A percentile compares a stretch with the other conserved stretches of the same genome.
These are phyloP conservation scores for Amblyopsis rosae DNA, from an alignment of 2,113 vertebrate genomes.

Conservation along the genomic window DNA sequence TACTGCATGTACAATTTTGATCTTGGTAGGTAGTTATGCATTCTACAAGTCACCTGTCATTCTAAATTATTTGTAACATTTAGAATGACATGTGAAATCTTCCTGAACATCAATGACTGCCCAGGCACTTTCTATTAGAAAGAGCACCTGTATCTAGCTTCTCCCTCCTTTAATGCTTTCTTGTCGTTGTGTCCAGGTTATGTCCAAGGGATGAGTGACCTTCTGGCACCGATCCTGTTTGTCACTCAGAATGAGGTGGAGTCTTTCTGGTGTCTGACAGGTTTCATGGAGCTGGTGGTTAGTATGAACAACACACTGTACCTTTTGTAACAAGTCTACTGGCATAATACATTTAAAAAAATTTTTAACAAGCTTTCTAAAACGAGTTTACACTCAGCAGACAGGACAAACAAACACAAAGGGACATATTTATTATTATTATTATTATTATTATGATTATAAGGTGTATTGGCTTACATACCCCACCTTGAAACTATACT, in stretches of 20 bases:
- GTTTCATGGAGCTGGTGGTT: slow-evolving; percentile 92
- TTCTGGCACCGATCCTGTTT: slow-evolving; percentile 87
- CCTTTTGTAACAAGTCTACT: no score
- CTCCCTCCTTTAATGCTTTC: background rate
- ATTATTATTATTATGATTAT: no score
- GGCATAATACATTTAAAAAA: no score
- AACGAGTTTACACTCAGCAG: no score
- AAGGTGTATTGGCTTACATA: no score
- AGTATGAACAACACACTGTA: slow-evolving; percentile 37
- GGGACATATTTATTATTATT: no score
- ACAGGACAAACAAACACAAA: no score
- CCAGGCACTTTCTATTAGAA: slow-evolving; percentile 1
- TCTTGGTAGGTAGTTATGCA: slow-evolving; percentile 73
- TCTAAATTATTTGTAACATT: no score
- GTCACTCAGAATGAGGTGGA: slow-evolving; percentile 91
- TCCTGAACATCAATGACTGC: background rate
- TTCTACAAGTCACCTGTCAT: background rate
- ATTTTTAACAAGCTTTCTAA: no score
- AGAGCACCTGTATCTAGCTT: background rate
- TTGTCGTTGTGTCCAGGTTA: slow-evolving; percentile 76
- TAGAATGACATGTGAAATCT: background rate
- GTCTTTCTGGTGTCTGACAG: slow-evolving; percentile 91
- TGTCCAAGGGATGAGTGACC: slow-evolving; percentile 94
- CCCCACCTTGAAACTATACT: background rate
- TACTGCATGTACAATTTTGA: slow-evolving; percentile 97